Evolutionary conservation across 2,888 invertebrate genomes (phyloP).

Genomic region (Agonopterix heracliana): DNA sequence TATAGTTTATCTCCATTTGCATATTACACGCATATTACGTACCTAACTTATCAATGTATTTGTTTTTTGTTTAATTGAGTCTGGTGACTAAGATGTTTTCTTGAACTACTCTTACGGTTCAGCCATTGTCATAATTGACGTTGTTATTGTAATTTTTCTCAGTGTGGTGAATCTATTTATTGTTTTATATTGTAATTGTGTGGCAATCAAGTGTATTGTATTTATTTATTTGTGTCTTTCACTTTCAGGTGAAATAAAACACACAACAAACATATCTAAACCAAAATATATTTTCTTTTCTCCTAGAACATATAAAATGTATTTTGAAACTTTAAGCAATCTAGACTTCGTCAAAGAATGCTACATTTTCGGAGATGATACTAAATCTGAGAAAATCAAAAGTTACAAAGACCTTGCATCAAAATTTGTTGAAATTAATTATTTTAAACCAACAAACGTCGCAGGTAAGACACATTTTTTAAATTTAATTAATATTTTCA

Average conservation of each 20-base stretch:
- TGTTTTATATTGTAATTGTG: too few species aligned
- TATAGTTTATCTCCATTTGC: too few species aligned
- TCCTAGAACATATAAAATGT: background rate
- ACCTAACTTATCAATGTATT: too few species aligned
- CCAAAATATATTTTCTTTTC: slow-evolving; percentile 1
- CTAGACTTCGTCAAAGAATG: background rate
- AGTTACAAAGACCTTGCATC: background rate
- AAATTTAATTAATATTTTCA: too few species aligned
- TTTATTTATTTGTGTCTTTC: background rate
- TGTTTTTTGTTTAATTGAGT: too few species aligned
- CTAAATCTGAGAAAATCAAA: background rate
- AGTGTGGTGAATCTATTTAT: background rate
- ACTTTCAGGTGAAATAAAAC: slow-evolving; percentile 1
- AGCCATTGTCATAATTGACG: background rate
- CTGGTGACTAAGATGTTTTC: background rate
- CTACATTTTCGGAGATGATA: background rate
- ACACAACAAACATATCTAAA: background rate
- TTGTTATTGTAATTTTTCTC: background rate
- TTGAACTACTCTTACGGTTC: background rate
- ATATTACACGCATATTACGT: too few species aligned
- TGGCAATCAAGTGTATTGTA: background rate
- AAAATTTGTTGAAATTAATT: background rate
- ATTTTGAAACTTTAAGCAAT: background rate
- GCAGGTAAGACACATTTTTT: background rate
- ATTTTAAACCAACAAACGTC: background rate